Percentiles rank a stretch among this genome's conserved stretches.
Conservation (phyloP, 2,113 vertebrate species). For the Microcebus murinus region DNA sequence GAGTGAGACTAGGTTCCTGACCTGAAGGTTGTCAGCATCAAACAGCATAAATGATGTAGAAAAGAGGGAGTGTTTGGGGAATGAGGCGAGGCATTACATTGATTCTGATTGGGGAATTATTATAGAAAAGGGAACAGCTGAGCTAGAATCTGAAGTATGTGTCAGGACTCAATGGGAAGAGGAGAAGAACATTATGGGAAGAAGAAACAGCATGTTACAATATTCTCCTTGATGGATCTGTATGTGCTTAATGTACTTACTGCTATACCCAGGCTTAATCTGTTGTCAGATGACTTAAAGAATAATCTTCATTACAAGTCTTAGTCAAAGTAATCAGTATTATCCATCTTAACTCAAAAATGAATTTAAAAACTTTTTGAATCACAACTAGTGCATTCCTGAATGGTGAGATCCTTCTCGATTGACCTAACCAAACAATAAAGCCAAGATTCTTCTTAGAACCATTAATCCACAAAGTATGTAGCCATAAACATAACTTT, state of each 20-base stretch:
- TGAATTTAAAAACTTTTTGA: not conserved
- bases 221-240: not conserved
- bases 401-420: not conserved
- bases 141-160: not conserved
- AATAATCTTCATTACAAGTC: not conserved
- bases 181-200: not conserved
- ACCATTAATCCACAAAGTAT: conserved; percentile 59
- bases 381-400: not conserved
- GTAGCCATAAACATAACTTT: conserved; percentile 6
- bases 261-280: not conserved
- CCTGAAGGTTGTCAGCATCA: not conserved
- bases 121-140: not conserved
- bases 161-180: not conserved
- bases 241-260: not conserved
- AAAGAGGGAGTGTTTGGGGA: not conserved
- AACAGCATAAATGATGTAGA: not conserved
- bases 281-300: not conserved
- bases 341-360: conserved; percentile 23
- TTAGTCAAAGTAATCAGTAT: not conserved
- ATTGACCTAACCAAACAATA: conserved; percentile 48
- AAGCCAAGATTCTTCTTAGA: conserved; percentile 54
- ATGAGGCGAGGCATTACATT: not conserved
- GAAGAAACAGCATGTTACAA: not conserved
- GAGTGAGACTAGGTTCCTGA: not conserved
- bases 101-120: not conserved